Evolutionary conservation across 2,797 vertebrate genomes (phyloP), one percentile per base, ranked within the genome.

Genomic region (Myripristis jacobus): DNA sequence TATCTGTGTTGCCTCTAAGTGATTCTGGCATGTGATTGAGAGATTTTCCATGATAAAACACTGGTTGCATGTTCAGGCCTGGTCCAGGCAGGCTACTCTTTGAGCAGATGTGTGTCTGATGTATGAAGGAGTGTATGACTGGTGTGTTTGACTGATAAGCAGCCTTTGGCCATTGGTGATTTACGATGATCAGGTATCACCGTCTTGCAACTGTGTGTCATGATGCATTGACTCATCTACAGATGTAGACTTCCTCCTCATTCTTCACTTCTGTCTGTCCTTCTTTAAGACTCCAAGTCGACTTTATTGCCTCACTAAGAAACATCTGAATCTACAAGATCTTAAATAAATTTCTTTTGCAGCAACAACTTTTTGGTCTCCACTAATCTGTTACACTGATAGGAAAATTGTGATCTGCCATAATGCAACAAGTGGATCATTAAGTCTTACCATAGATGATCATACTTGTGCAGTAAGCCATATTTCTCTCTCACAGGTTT

Each of bases 191-290:
- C 59, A 68, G 48, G 57, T 79, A 72, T 36, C 57, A 6, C 18
- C 25, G 75, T 47, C 18, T 16, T 12, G 16, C 58, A 59, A 43
- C 25, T 57, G 48, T 66, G 66, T 58, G 29, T 56, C 66, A 67
- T 51, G 44, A 47, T 70, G 66, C 36, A 65, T 76, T 74, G 71
- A 34, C 51, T 80, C 66, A 67, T 62, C 56, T 38, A 67, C 67
- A 69, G 52, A 55, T 38, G 56, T 51, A 57, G 66, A 51, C 22
- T 66, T 53, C 21, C 34, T 16, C n/a, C 22, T n/a, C 62, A 34
- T 27, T 12, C 31, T 12, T 62, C 18, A 57, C 29, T 36, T 50
- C n/a, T n/a, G 4, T 51, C 18, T 19, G 41, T 50, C 29, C 56
- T 19, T 41, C 4, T 29, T 21, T 48, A n/a, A 60, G 6, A 10